Evolutionary conservation across 2,888 invertebrate genomes (phyloP).

Genomic region (Blastobasis lacticolella): DNA sequence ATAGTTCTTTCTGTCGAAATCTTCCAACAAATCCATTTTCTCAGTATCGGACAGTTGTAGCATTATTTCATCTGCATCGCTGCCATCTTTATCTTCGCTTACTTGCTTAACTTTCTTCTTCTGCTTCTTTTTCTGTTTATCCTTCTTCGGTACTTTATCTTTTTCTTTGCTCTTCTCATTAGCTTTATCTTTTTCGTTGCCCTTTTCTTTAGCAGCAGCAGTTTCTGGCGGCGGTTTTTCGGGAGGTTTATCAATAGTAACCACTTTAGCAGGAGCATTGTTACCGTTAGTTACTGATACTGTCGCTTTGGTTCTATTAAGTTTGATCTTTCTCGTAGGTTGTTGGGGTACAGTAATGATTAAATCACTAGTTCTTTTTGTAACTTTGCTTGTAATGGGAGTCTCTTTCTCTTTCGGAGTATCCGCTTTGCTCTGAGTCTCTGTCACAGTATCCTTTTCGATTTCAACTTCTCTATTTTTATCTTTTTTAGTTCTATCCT

Average conservation of each 20-base stretch:
- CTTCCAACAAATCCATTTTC: constrained; percentile 64
- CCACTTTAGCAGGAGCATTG: constrained; percentile 2
- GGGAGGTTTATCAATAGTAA: background rate
- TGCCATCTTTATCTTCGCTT: constrained; percentile 35
- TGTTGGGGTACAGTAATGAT: constrained; percentile 52
- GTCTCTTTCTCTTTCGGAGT: background rate
- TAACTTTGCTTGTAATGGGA: constrained; percentile 21
- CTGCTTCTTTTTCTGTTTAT: constrained; percentile 45
- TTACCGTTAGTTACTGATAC: constrained; percentile 9
- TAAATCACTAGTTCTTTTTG: constrained; percentile 43
- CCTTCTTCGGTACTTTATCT: constrained; percentile 13
- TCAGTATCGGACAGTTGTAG: constrained; percentile 63
- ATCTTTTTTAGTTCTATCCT: constrained; percentile 3
- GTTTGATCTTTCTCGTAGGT: constrained; percentile 49
- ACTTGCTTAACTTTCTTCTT: constrained; percentile 40
- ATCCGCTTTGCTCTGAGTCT: background rate
- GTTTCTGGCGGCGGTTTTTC: background rate
- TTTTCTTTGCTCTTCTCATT: constrained; percentile 1
- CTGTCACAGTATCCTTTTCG: background rate
- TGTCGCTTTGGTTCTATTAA: constrained; percentile 42
- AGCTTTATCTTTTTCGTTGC: background rate
- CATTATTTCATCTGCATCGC: constrained; percentile 63
- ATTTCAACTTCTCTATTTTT: constrained; percentile 5
- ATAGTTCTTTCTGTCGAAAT: constrained; percentile 48
- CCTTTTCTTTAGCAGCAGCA: background rate